Evolutionary conservation across 2,113 vertebrate genomes (phyloP), one percentile per base, ranked within the genome.

Genomic region (Clinocottus analis): DNA sequence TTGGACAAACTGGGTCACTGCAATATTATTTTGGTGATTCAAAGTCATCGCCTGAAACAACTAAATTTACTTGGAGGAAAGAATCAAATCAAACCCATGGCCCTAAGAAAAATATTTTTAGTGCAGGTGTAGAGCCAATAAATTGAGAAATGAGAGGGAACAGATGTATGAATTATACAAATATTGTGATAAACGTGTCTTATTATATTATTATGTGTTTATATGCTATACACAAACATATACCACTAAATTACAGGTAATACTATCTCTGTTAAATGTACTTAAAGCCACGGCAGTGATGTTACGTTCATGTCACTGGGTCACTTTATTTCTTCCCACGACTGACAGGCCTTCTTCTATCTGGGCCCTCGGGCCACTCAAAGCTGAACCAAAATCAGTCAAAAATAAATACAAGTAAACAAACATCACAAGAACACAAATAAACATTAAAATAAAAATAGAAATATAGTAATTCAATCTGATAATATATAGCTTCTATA

Each of bases 1-100:
- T 61, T 59, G 83, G 77, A 64, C 47, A 49, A 49, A 55, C 23
- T 3, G 7, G 17, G 49, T 49, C 23, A 67, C 60, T 66, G 29
- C 21, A 25, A 6, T 23, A 55, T 5, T 14, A n/a, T 23, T 51
- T n/a, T 51, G 8, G 49, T 51, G 49, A 51, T 51, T 51, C 21
- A 11, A 23, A 23, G 23, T 55, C 25, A 3, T 51, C 49, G 6
- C 23, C 12, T 25, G 11, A 25, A 51, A n/a, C n/a, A n/a, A n/a
- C n/a, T n/a, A n/a, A n/a, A n/a, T n/a, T n/a, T n/a, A n/a, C n/a
- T n/a, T n/a, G n/a, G n/a, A n/a, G n/a, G n/a, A n/a, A n/a, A n/a
- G n/a, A 31, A 2, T 31, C 31, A 1, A 39, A 39, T 21, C 21
- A 62, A 7, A 62, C 6, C 5, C 60, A 39, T 11, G 39, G 14